Conservation (phyloP, 2,797 vertebrate genomes). For the Alcedo quadribrachys region DNA sequence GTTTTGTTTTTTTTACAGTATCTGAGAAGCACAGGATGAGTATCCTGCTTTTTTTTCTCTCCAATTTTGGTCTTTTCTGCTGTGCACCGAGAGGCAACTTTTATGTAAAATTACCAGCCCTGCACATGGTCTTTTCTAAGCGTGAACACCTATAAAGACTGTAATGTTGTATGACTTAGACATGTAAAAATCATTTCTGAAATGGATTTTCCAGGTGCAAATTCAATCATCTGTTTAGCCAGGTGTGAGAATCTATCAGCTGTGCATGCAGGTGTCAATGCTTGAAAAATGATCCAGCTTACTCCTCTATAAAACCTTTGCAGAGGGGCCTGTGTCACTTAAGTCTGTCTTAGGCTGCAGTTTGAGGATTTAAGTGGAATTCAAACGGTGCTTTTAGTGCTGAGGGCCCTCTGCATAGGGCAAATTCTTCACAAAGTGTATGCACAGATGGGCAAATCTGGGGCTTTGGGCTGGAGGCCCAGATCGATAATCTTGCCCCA, state of each 20-base stretch:
- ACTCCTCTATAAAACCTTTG: neutral
- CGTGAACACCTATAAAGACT: neutral
- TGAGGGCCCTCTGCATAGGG: neutral
- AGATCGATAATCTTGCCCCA: constrained; percentile 18
- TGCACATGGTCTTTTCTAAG: neutral
- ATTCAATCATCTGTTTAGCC: constrained; percentile 41
- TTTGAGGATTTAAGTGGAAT: neutral
- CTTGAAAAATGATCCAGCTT: constrained; percentile 9
- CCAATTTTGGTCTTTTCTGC: neutral
- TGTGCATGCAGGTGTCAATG: neutral
- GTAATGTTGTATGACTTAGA: neutral
- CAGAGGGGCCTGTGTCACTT: neutral
- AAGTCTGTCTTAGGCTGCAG: neutral
- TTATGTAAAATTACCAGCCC: neutral
- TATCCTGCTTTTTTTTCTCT: neutral
- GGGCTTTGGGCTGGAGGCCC: constrained; percentile 18
- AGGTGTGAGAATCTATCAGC: constrained; percentile 60
- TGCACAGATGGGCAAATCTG: constrained; percentile 48
- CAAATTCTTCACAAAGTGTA: neutral
- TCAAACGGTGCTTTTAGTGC: neutral
- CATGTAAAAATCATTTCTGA: neutral
- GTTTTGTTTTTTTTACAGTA: neutral
- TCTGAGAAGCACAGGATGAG: neutral
- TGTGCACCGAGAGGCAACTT: neutral
- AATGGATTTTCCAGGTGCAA: constrained; percentile 38